A percentile compares a stretch with the other conserved stretches of the same genome.
phyloP scores from a whole-genome alignment of 2,888 invertebrate genomes.

The Leptopterna dolabrata region DNA sequence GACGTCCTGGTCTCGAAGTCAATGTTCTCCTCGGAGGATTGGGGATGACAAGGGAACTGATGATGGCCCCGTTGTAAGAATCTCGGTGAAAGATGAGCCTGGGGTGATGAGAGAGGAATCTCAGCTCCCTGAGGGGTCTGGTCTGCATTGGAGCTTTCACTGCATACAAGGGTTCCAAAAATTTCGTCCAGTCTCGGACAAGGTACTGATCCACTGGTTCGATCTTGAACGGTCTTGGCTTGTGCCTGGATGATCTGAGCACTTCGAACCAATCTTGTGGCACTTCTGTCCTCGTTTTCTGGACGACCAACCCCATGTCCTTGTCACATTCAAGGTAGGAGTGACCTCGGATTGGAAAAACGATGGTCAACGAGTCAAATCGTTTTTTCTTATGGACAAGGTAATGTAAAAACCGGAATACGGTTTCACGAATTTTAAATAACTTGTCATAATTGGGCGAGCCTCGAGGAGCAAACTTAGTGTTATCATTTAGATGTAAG shows the following conservation, averaged over 20 bases:
- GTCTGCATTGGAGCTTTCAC: not conserved
- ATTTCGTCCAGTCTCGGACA: too few relatives aligned
- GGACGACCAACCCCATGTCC: not conserved
- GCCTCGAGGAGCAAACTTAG: too few relatives aligned
- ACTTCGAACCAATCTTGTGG: not conserved
- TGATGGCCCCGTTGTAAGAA: not conserved
- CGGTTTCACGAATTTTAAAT: too few relatives aligned
- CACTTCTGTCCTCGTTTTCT: not conserved
- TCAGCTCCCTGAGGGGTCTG: not conserved
- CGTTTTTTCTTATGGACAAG: not conserved
- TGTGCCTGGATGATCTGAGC: not conserved
- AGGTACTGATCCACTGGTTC: too few relatives aligned
- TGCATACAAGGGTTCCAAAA: not conserved
- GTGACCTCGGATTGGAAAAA: slow-evolving; percentile 7
- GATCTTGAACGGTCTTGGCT: not conserved
- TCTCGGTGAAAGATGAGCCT: slow-evolving; percentile 18
- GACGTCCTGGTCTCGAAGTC: not conserved
- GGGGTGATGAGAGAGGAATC: not conserved
- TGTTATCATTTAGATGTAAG: too few relatives aligned
- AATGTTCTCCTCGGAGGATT: not conserved
- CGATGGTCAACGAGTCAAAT: not conserved
- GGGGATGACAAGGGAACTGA: not conserved
- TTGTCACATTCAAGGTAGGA: not conserved
- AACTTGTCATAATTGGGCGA: too few relatives aligned
- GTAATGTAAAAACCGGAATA: not conserved